Evolutionary conservation across 2,113 vertebrate species (phyloP).

Genomic region (Microtus montanus): DNA sequence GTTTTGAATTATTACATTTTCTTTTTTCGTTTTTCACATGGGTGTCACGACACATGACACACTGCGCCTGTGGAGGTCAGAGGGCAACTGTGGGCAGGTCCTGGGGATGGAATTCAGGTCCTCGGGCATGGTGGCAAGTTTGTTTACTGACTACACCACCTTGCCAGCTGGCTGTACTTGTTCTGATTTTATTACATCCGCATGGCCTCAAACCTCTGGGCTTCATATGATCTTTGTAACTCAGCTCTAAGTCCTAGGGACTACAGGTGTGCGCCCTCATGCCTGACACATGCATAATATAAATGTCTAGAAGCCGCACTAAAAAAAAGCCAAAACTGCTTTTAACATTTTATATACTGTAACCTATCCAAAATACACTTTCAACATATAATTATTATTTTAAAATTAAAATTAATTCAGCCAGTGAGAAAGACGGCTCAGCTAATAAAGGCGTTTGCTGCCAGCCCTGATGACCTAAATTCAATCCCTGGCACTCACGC

Average conservation of each 20-base stretch:
- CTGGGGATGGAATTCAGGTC: not conserved
- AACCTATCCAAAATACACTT: slow-evolving; percentile 37
- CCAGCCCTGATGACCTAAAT: not conserved
- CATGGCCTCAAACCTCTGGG: not conserved
- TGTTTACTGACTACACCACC: not conserved
- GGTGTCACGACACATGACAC: not conserved
- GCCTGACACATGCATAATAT: no score
- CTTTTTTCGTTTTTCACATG: not conserved
- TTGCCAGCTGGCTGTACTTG: not conserved
- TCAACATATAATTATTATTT: slow-evolving; percentile 18
- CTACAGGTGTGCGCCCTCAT: not conserved
- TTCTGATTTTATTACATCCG: not conserved
- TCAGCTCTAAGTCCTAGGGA: not conserved
- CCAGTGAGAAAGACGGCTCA: not conserved
- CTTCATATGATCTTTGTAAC: not conserved
- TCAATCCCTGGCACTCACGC: no score
- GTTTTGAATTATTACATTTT: not conserved
- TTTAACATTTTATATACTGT: slow-evolving; percentile 1
- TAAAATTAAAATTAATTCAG: not conserved
- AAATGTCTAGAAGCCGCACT: not conserved
- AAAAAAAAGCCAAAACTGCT: not conserved
- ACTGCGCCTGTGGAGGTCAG: not conserved
- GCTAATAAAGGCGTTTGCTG: not conserved
- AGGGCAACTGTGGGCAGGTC: not conserved
- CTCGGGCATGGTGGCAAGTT: not conserved